Conservation (phyloP, 2,797 vertebrate genomes). For the Hozukius guyotensis region DNA sequence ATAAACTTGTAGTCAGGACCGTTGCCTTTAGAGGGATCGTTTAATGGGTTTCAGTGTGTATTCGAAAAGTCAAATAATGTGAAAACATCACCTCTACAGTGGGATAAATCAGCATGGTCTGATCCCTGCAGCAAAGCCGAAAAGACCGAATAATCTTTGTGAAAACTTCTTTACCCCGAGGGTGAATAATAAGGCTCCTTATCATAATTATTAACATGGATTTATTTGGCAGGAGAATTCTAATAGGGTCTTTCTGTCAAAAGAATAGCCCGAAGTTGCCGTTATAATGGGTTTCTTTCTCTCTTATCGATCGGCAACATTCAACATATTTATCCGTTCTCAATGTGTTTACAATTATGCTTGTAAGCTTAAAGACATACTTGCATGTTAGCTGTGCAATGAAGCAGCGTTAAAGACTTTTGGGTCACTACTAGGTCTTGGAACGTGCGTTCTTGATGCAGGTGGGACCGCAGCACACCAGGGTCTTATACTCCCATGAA, state of each 20-base stretch:
- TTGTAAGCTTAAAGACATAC: slow-evolving; percentile 31
- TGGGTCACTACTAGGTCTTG: slow-evolving; percentile 45
- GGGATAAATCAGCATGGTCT: not conserved
- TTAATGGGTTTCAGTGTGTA: not conserved
- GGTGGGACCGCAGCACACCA: slow-evolving; percentile 30
- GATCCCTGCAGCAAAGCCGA: not conserved
- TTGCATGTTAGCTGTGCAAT: slow-evolving; percentile 38
- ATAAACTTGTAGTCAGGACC: not conserved
- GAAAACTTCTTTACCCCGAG: not conserved
- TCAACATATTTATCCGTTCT: slow-evolving; percentile 19
- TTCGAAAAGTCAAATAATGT: not conserved
- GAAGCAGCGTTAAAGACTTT: slow-evolving; percentile 50
- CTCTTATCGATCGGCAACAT: slow-evolving; percentile 37
- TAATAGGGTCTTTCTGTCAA: slow-evolving; percentile 14
- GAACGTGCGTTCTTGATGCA: slow-evolving; percentile 30
- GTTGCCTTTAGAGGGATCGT: not conserved
- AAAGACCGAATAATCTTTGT: slow-evolving; percentile 3
- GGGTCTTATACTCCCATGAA: slow-evolving; percentile 21
- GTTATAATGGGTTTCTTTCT: slow-evolving; percentile 30
- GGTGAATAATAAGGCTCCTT: slow-evolving; percentile 22
- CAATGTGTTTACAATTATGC: slow-evolving; percentile 59
- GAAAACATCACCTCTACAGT: slow-evolving; percentile 5
- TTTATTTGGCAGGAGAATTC: slow-evolving; percentile 25
- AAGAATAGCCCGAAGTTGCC: slow-evolving; percentile 8
- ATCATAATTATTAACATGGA: slow-evolving; percentile 19